Percentiles rank a stretch among this genome's conserved stretches.
Conservation (phyloP, 2,797 vertebrate genomes). For the Sarcophilus harrisii region DNA sequence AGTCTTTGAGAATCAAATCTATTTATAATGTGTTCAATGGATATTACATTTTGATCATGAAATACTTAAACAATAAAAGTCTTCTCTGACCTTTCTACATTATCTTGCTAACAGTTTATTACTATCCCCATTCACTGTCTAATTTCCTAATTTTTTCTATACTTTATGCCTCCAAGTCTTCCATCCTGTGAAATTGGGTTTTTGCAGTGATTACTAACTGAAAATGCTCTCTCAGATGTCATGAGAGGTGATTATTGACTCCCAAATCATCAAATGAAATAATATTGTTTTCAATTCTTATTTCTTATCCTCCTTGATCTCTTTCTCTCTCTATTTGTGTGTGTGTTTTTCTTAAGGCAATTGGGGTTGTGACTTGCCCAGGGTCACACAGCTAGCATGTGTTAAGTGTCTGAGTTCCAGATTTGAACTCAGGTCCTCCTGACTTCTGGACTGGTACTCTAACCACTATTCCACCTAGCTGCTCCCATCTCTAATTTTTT, state of each 20-base stretch:
- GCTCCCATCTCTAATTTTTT: background rate
- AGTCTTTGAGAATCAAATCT: accelerated
- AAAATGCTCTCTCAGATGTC: background rate
- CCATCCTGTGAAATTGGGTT: background rate
- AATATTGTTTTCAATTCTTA: background rate
- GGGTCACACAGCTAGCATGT: no score
- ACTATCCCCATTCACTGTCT: background rate
- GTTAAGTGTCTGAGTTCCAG: no score
- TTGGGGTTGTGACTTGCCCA: no score
- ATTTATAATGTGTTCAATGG: accelerated
- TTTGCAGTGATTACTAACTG: background rate
- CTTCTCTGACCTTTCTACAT: background rate
- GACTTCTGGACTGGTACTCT: no score
- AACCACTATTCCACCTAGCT: no score
- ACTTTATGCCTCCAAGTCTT: background rate
- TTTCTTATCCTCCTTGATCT: background rate
- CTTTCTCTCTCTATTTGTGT: background rate
- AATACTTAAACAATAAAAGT: background rate
- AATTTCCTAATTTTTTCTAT: background rate
- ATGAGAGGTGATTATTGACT: background rate
- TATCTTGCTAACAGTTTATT: background rate
- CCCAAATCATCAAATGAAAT: background rate
- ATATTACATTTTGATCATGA: background rate
- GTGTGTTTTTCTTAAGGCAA: no score
- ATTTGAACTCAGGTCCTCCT: no score